Evolutionary conservation across 2,797 vertebrate genomes (phyloP).

Genomic region (Pristis pectinata): DNA sequence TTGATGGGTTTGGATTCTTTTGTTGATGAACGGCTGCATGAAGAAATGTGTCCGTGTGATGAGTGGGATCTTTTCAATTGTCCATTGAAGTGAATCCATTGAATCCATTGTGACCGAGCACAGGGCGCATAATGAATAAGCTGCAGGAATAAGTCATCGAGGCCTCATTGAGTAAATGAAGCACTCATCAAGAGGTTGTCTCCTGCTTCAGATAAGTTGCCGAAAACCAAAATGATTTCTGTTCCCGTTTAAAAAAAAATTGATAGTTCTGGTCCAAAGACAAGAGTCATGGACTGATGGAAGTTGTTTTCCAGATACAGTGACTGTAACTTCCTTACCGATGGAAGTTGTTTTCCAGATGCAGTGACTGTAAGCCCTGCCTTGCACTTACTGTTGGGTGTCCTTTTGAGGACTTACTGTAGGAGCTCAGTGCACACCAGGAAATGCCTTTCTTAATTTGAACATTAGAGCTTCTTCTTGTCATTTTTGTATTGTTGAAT

Average conservation of each 20-base stretch:
- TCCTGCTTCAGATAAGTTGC: neutral
- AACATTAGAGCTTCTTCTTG: neutral
- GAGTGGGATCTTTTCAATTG: neutral
- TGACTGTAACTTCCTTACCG: neutral
- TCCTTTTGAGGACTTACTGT: neutral
- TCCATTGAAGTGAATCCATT: neutral
- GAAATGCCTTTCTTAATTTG: neutral
- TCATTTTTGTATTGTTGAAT: neutral
- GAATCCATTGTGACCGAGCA: neutral
- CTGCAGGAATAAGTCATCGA: neutral
- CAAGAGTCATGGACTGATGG: neutral
- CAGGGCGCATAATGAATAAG: neutral
- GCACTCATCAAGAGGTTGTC: too few species aligned
- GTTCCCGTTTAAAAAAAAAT: neutral
- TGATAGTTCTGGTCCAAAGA: neutral
- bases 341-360: neutral
- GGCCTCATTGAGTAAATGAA: too few species aligned
- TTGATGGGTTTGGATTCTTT: neutral
- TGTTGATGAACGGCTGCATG: neutral
- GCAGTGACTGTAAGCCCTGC: neutral
- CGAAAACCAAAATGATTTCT: neutral
- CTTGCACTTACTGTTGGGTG: neutral
- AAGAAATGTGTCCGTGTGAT: too few species aligned
- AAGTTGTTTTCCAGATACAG: too few species aligned
- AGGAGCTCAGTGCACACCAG: neutral